Evolutionary conservation across 2,888 invertebrate species (phyloP).

Genomic region (Gymnosoma rotundatum): DNA sequence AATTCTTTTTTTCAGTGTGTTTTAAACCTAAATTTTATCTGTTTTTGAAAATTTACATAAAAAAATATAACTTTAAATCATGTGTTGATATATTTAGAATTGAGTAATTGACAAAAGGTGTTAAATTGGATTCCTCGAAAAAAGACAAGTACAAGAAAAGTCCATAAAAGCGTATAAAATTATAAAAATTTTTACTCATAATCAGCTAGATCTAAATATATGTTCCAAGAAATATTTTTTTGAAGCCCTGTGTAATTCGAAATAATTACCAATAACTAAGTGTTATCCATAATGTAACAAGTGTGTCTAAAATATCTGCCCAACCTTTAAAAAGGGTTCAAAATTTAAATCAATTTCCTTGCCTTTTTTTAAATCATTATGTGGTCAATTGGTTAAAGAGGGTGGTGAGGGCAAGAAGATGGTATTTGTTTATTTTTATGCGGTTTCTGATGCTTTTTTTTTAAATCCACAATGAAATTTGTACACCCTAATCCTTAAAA

Average conservation of each 20-base stretch:
- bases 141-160: too few relatives aligned
- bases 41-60: too few relatives aligned
- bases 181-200: too few relatives aligned
- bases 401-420: slow-evolving; percentile 12
- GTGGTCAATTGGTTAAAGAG: slow-evolving; percentile 52
- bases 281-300: slow-evolving; percentile 57
- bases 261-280: slow-evolving; percentile 5
- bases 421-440: slow-evolving; percentile 54
- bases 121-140: too few relatives aligned
- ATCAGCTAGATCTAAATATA: too few relatives aligned
- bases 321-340: slow-evolving; percentile 49
- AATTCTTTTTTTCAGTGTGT: too few relatives aligned
- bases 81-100: too few relatives aligned
- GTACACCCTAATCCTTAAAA: slow-evolving; percentile 62
- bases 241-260: slow-evolving; percentile 24
- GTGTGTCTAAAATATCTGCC: slow-evolving; percentile 19
- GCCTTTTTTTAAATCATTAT: slow-evolving; percentile 54
- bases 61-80: too few relatives aligned
- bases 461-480: slow-evolving; percentile 48
- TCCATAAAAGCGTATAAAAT: too few relatives aligned
- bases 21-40: too few relatives aligned
- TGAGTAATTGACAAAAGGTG: too few relatives aligned
- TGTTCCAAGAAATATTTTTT: not conserved
- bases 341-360: slow-evolving; percentile 60
- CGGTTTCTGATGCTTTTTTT: slow-evolving; percentile 29